Conservation (phyloP, 2,113 vertebrate species). For the Columbina picui region DNA sequence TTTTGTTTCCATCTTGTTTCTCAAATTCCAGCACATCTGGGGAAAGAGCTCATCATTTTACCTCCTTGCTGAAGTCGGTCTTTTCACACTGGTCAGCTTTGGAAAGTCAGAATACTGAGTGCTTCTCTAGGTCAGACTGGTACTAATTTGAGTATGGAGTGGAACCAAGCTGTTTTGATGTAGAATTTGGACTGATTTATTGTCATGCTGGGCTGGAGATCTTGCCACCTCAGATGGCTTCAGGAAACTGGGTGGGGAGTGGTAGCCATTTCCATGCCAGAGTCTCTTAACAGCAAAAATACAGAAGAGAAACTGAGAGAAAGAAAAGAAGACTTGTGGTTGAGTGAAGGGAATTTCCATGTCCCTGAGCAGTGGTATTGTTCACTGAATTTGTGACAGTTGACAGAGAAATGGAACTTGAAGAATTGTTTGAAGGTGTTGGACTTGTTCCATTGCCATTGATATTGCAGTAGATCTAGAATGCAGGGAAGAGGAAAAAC, state of each 20-base stretch:
- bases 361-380: slow-evolving; percentile 61
- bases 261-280: slow-evolving; percentile 68
- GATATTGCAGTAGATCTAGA: slow-evolving; percentile 69
- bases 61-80: neutral
- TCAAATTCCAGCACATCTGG: slow-evolving; percentile 49
- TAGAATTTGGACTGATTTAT: slow-evolving; percentile 53
- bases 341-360: slow-evolving; percentile 70
- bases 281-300: slow-evolving; percentile 81
- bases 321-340: slow-evolving; percentile 69
- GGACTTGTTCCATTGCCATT: slow-evolving; percentile 36
- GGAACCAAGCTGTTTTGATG: slow-evolving; percentile 49
- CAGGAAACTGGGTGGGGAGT: slow-evolving; percentile 59
- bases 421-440: slow-evolving; percentile 14
- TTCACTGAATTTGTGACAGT: slow-evolving; percentile 55
- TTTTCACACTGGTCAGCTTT: slow-evolving; percentile 51
- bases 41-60: slow-evolving; percentile 8
- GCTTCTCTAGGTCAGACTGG: slow-evolving; percentile 60
- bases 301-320: slow-evolving; percentile 74
- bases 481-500: neutral
- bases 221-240: slow-evolving; percentile 53
- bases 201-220: slow-evolving; percentile 64
- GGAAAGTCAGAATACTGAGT: slow-evolving; percentile 44
- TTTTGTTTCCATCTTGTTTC: slow-evolving; percentile 48
- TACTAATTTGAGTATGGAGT: slow-evolving; percentile 45
- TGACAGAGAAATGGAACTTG: slow-evolving; percentile 31